Conservation (phyloP, 2,888 invertebrate species). For the Taphrorychus bicolor region DNA sequence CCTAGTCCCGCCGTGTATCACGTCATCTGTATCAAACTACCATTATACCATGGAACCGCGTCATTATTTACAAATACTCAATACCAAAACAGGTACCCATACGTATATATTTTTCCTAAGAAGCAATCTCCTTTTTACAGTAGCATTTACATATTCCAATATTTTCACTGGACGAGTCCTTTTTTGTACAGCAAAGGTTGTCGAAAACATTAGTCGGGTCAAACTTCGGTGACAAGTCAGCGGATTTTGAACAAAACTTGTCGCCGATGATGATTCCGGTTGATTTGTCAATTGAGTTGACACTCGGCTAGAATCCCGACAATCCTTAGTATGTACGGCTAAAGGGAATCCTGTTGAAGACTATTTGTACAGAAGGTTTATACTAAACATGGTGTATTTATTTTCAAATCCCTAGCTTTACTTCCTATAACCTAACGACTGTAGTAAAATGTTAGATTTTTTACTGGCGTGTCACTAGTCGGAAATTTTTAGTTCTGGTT, state of each 20-base stretch:
- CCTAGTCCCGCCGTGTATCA: constrained; percentile 42
- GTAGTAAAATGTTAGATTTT: neutral
- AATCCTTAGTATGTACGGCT: too few relatives aligned
- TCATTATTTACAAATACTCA: constrained; percentile 30
- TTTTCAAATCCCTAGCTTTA: neutral
- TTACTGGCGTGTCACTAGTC: neutral
- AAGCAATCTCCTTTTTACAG: constrained; percentile 21
- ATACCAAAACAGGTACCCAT: constrained; percentile 27
- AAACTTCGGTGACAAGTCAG: too few relatives aligned
- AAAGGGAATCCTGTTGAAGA: neutral
- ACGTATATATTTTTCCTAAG: constrained; percentile 22
- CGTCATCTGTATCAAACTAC: constrained; percentile 8
- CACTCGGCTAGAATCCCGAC: too few relatives aligned
- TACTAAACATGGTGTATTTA: constrained; percentile 3
- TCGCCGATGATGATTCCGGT: too few relatives aligned
- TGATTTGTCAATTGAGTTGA: too few relatives aligned
- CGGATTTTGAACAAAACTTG: too few relatives aligned
- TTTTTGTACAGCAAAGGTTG: too few relatives aligned
- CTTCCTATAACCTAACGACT: neutral
- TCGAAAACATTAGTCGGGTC: too few relatives aligned
- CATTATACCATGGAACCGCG: constrained; percentile 6
- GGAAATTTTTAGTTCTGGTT: neutral
- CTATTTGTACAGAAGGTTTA: constrained; percentile 1
- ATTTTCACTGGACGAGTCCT: neutral
- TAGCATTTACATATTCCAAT: constrained; percentile 1